Conservation (phyloP, 1,140 invertebrate genomes). For the Asbolus verrucosus region DNA sequence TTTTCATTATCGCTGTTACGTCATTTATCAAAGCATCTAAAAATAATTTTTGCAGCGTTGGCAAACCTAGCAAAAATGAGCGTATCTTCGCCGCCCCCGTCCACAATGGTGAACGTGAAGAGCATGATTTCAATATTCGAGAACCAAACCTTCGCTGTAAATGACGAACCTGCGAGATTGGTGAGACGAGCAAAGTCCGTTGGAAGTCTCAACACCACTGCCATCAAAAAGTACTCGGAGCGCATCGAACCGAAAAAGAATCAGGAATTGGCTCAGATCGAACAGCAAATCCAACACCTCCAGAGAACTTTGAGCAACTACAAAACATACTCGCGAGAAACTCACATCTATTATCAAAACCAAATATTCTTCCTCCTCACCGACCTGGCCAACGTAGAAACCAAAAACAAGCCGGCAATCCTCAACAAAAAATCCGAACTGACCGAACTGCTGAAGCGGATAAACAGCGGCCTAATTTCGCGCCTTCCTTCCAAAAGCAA, state of each 20-base stretch:
- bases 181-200: conserved; percentile 16
- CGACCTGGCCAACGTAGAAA: conserved; percentile 11
- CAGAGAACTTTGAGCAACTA: conserved; percentile 14
- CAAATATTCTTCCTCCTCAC: conserved; percentile 1
- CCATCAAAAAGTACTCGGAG: neutral
- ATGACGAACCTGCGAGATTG: neutral
- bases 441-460: neutral
- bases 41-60: neutral
- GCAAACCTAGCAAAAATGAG: neutral
- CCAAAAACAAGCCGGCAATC: neutral
- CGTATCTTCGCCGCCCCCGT: neutral
- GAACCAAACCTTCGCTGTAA: neutral
- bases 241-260: neutral
- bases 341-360: conserved; percentile 34
- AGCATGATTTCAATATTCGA: conserved; percentile 33
- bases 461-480: conserved; percentile 3
- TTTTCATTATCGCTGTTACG: no score
- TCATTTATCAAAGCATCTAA: no score
- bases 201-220: neutral
- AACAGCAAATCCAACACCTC: conserved; percentile 6
- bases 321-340: neutral
- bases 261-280: conserved; percentile 18
- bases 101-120: neutral
- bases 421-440: neutral
- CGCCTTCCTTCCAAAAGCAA: no score